Conservation (phyloP, 2,797 vertebrate species). For the Hafferia zeledoni region DNA sequence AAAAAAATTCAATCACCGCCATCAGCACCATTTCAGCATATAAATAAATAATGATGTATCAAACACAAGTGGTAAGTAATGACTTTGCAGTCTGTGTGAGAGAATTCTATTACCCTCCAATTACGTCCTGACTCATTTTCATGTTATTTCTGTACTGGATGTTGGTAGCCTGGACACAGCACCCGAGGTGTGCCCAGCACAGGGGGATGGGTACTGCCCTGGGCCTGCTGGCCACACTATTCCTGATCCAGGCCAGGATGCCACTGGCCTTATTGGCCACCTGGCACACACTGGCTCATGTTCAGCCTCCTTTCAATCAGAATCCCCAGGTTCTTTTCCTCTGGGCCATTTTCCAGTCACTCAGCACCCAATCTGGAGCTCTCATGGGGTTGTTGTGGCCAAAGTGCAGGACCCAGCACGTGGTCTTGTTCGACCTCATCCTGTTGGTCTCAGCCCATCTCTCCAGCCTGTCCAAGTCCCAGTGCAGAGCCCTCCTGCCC, state of each 20-base stretch:
- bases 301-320: background rate
- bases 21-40: background rate
- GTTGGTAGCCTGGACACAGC: background rate
- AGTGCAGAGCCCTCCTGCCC: background rate
- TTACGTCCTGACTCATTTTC: conserved; percentile 58
- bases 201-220: background rate
- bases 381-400: background rate
- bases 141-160: conserved; percentile 48
- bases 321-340: background rate
- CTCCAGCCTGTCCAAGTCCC: background rate
- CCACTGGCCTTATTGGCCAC: background rate
- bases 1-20: background rate
- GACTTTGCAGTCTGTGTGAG: conserved; percentile 66
- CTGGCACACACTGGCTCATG: background rate
- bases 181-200: background rate
- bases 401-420: background rate
- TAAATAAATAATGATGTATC: conserved; percentile 58
- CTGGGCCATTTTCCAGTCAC: background rate
- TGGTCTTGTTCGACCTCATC: background rate
- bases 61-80: conserved; percentile 57
- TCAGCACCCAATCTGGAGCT: background rate
- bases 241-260: background rate
- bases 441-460: background rate
- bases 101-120: conserved; percentile 71
- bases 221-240: background rate